Evolutionary conservation across 1,140 invertebrate genomes (phyloP), one percentile per base, ranked within the genome.

Genomic region (Neotoxoptera formosana): DNA sequence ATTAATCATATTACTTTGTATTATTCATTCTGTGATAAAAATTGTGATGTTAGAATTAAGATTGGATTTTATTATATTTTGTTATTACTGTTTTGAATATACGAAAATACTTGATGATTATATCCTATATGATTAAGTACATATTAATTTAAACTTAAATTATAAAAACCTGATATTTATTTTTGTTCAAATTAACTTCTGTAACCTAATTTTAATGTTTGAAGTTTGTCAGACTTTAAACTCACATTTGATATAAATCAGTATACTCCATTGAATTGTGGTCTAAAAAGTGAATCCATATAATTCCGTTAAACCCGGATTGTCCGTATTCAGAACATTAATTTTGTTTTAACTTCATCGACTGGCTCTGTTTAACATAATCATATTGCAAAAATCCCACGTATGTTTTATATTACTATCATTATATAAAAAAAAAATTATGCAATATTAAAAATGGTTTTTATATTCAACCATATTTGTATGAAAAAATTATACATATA

Each of bases 151-250:
- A n/a, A n/a, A 36, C 9, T 51, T 48, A 17, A 20, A 53, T 51
- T 51, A 21, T 23, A 34, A 51, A 88, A 51, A 11, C 7, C 25
- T 3, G 7, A 2, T 34, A 34, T 51, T 25, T 30, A 30, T 88
- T 88, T 88, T 51, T 14, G 47, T 51, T 34, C 17, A 20, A 53
- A 88, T 53, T 51, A 88, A 88, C 45, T 51, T 20, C 2, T 17
- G 30, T 88, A 88, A 51, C 87, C 30, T 88, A 51, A 88, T 88
- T 88, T 88, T 88, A 53, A 88, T 88, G 47, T 53, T 88, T 88
- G 48, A 88, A 88, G 48, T 53, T 88, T 51, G 30, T 88, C 30
- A 51, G 47, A 88, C 34, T 48, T 88, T n/a, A 88, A 88, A 88
- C 48, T 51, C 87, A 41, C 45, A 88, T 51, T 88, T 88, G 47